Conservation (phyloP, 2,113 vertebrate species). For the Hippotragus niger region DNA sequence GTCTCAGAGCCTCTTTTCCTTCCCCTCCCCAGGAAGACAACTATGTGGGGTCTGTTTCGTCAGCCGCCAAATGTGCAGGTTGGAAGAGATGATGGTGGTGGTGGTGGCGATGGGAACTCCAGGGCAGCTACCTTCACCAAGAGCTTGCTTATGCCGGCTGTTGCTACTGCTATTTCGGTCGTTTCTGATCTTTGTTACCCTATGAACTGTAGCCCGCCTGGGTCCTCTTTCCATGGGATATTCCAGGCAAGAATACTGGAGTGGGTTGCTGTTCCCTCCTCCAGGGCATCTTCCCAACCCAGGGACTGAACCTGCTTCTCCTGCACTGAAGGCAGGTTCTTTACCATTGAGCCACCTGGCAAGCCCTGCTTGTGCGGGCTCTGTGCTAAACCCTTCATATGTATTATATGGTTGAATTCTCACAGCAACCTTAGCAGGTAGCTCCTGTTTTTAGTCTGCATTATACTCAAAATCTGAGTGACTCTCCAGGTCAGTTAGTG, state of each 20-base stretch:
- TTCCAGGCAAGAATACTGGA: not conserved
- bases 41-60: slow-evolving; percentile 13
- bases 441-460: not conserved
- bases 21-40: not conserved
- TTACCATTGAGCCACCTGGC: not conserved
- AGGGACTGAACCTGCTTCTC: not conserved
- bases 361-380: not conserved
- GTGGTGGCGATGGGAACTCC: too few relatives aligned
- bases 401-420: not conserved
- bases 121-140: not conserved
- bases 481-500: not conserved
- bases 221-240: not conserved
- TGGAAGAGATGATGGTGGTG: not conserved
- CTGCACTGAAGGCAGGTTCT: not conserved
- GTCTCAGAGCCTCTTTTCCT: not conserved
- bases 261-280: not conserved
- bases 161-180: not conserved
- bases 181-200: not conserved
- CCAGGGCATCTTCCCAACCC: not conserved
- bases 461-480: not conserved
- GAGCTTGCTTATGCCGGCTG: not conserved
- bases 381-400: not conserved
- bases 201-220: not conserved
- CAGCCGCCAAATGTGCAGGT: slow-evolving; percentile 30
- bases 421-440: not conserved